phyloP scores from a whole-genome alignment of 1,140 invertebrate species.

The silkworm (Bombyx mori) region ASM3026992v2 NC_085126.1:5147501-5148000 shows the following conservation, averaged over 20 bases:
- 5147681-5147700: conserved; percentile 59
- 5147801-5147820: no score
- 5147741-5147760: conserved; percentile 21
- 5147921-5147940: conserved; percentile 24
- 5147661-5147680: conserved; percentile 87
- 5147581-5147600: not conserved
- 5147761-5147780: conserved; percentile 24
- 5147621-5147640: conserved; percentile 86
- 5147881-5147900: conserved; percentile 1
- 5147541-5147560: no score
- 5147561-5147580: no score
- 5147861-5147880: conserved; percentile 28
- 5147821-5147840: no score
- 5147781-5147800: not conserved
- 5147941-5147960: conserved; percentile 19
- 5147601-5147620: conserved; percentile 85
- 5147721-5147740: conserved; percentile 12
- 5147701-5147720: conserved; percentile 39
- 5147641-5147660: conserved; percentile 86
- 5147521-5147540: no score
- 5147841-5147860: conserved; percentile 22
- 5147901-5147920: conserved; percentile 23
- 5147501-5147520: no score
- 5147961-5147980: not conserved
- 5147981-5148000: no score